Conservation (phyloP, 1,140 invertebrate species). For the Penaeus chinensis region DNA sequence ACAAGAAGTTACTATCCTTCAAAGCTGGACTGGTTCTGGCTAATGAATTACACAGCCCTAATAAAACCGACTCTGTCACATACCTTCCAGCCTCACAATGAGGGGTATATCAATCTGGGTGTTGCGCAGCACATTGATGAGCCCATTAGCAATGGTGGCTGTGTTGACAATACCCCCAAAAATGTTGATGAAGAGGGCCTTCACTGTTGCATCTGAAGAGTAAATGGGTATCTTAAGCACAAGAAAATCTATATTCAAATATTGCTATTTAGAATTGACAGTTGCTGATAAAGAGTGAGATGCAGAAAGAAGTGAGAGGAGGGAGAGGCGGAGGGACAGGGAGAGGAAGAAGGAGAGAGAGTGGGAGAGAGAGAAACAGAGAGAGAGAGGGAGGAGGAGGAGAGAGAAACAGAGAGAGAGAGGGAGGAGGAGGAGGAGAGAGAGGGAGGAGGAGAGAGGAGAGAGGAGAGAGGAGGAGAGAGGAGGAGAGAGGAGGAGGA, state of each 20-base stretch:
- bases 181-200: constrained; percentile 96
- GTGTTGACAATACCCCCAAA: constrained; percentile 99
- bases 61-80: constrained; percentile 58
- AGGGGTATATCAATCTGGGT: constrained; percentile 87
- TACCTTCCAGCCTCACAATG: constrained; percentile 93
- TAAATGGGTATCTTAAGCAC: neutral
- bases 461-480: no score
- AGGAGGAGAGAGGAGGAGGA: no score
- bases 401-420: no score
- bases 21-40: neutral
- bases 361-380: no score
- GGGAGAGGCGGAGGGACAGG: no score
- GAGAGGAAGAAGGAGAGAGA: no score
- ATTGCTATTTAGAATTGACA: neutral
- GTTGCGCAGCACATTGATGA: constrained; percentile 87
- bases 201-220: constrained; percentile 82
- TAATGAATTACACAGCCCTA: neutral
- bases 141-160: constrained; percentile 94
- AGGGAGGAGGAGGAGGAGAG: no score
- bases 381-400: no score
- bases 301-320: no score
- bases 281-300: no score
- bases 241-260: neutral
- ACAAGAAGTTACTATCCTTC: no score
- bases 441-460: no score